Conservation (phyloP, 2,797 vertebrate genomes). For the Onychomys torridus region DNA sequence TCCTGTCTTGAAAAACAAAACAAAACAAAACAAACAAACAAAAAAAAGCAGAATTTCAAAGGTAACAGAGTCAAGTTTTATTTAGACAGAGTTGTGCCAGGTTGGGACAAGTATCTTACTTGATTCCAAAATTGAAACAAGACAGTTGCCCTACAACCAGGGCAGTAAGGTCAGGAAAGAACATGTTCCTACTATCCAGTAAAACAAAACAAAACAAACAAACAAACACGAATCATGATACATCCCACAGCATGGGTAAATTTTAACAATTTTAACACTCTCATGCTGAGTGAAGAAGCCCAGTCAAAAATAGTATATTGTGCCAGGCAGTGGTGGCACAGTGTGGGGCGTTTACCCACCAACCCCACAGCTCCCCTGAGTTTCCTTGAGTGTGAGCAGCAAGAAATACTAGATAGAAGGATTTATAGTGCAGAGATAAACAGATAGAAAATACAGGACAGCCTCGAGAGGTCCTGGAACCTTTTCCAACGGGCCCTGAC, state of each 20-base stretch:
- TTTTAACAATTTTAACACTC: background rate
- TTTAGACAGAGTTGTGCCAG: background rate
- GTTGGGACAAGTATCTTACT: background rate
- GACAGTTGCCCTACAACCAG: background rate
- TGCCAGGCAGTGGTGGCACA: background rate
- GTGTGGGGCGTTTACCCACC: too few relatives aligned
- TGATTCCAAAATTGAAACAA: background rate
- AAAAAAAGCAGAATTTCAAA: conserved; percentile 46
- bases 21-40: too few relatives aligned
- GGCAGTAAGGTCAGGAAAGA: background rate
- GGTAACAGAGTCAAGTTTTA: background rate
- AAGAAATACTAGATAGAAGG: too few relatives aligned
- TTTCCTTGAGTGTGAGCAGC: too few relatives aligned
- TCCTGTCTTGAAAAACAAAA: too few relatives aligned
- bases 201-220: background rate
- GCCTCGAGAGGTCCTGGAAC: too few relatives aligned
- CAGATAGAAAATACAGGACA: too few relatives aligned
- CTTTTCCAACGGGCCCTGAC: too few relatives aligned
- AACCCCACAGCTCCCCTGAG: too few relatives aligned
- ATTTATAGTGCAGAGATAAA: too few relatives aligned
- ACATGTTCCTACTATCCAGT: background rate
- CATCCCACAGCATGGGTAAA: background rate
- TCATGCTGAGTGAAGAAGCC: background rate
- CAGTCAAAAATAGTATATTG: background rate
- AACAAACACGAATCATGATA: background rate